Evolutionary conservation across 1,140 invertebrate species (phyloP).

Genomic region (Sitophilus oryzae): DNA sequence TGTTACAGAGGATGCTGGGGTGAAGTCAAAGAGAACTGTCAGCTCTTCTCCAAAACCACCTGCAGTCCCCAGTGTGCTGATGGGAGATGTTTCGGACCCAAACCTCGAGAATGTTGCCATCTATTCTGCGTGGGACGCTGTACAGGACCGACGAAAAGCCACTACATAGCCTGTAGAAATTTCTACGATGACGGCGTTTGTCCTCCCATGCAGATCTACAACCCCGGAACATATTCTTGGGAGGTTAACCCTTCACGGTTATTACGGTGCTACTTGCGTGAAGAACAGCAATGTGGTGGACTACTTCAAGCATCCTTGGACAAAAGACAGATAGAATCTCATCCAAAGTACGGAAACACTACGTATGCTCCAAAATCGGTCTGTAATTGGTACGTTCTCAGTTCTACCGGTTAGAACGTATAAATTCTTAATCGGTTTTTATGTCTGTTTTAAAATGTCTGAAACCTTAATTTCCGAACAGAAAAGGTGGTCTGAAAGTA

Average conservation of each 20-base stretch:
- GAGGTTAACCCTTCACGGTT: conserved; percentile 89
- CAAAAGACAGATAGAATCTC: conserved; percentile 84
- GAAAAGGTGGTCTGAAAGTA: conserved; percentile 55
- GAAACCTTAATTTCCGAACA: conserved; percentile 49
- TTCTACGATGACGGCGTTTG: conserved; percentile 94
- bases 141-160: conserved; percentile 83
- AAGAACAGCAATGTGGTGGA: conserved; percentile 79
- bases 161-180: conserved; percentile 92
- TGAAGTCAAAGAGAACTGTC: conserved; percentile 86
- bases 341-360: conserved; percentile 83
- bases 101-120: conserved; percentile 92
- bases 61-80: conserved; percentile 91
- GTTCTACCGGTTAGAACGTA: conserved; percentile 66
- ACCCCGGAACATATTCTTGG: conserved; percentile 84
- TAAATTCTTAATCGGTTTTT: too few species aligned
- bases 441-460: conserved; percentile 51
- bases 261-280: conserved; percentile 94
- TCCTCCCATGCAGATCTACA: conserved; percentile 89
- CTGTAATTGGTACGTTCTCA: conserved; percentile 92
- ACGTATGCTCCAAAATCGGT: conserved; percentile 84
- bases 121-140: conserved; percentile 95
- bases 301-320: conserved; percentile 69
- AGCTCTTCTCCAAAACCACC: conserved; percentile 89
- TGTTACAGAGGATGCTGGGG: conserved; percentile 89
- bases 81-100: conserved; percentile 85